phyloP scores from a whole-genome alignment of 2,113 vertebrate species.

The Cettia cetti region DNA sequence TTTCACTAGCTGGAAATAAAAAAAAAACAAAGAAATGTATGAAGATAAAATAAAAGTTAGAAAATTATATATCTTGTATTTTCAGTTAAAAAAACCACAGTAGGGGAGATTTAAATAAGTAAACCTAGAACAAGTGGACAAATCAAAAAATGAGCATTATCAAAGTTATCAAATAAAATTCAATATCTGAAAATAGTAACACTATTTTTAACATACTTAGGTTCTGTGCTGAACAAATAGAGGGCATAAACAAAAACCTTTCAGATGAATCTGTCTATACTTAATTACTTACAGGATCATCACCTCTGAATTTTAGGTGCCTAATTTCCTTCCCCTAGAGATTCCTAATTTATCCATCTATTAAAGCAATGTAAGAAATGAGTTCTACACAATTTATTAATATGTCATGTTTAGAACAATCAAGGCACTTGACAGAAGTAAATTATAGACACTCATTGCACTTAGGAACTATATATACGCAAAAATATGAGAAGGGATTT shows the following conservation, averaged over 20 bases:
- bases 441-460: neutral
- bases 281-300: neutral
- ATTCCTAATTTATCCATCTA: neutral
- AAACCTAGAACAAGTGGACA: neutral
- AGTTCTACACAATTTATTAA: neutral
- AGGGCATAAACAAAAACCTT: neutral
- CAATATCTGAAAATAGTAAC: neutral
- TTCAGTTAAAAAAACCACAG: neutral
- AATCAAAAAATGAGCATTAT: neutral
- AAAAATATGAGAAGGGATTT: neutral
- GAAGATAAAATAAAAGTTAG: neutral
- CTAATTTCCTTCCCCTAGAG: neutral
- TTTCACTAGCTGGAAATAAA: conserved; percentile 86
- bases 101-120: neutral
- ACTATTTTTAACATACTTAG: neutral
- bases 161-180: neutral
- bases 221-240: neutral
- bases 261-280: neutral
- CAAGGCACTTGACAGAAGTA: neutral
- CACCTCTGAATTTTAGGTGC: neutral
- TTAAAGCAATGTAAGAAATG: neutral
- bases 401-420: neutral
- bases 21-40: neutral
- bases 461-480: neutral
- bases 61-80: neutral